Evolutionary conservation across 2,888 invertebrate species (phyloP), one percentile per base, ranked within the genome.

Genomic region (Hololepta plana): DNA sequence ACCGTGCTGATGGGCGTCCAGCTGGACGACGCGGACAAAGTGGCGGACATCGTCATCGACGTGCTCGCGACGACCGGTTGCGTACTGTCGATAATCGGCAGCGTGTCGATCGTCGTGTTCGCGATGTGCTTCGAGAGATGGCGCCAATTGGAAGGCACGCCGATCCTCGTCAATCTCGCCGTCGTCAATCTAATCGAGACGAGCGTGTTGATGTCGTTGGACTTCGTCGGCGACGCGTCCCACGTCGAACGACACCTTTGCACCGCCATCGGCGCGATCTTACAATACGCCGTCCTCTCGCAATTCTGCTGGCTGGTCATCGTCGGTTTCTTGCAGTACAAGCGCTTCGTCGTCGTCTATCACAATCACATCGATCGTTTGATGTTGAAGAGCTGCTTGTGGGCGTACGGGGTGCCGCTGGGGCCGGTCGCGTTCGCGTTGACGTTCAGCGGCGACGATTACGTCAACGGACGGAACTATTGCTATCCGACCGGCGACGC

Each of bases 291-390:
- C 6, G 59, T 72, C 15, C 43, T 75, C 8, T 62, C 69, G 1
- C 67, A 73, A 3, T 75, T 74, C 44, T 65, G 67, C 38, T 76
- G 75, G 76, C 74, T 75, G 72, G 46, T 75, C 20, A 67, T 74
- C 3, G 71, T 73, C 24, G 74, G 72, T 3, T 57, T 70, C 1
- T 42, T 74, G 19, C 73, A 74, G 26, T 75, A 75, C 40, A 58
- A 70, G 28, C 56, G 69, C 26, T 55, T 74, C 35, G 74, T 75
- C 8, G 24, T 34, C 23, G 32, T 38, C n/a, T 31, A 36, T 11
- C 30, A 26, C 2, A 30, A 30, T 5, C 27, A 26, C n/a, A 28
- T 30, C 3, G 33, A 15, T 4, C 28, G 32, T 20, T 22, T 38
- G n/a, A 9, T 67, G 26, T 41, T 70, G 24, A 64, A 72, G 41